Evolutionary conservation across 1,140 invertebrate genomes (phyloP).

Genomic region (Drosophila varians): DNA sequence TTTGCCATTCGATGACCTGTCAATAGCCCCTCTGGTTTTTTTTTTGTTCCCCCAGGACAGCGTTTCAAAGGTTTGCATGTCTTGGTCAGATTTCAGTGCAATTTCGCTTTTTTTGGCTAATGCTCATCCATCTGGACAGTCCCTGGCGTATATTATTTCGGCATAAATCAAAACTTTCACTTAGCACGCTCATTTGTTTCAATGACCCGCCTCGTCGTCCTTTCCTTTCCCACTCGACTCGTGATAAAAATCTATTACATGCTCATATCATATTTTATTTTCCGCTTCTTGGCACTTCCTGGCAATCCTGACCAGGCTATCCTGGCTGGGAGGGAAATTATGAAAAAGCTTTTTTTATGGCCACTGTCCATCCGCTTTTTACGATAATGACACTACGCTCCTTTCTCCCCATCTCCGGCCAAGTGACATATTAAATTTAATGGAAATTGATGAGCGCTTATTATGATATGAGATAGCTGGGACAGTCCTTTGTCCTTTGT

Average conservation of each 20-base stretch:
- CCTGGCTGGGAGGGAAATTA: slow-evolving; percentile 60
- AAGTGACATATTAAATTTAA: slow-evolving; percentile 82
- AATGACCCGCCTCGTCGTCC: slow-evolving; percentile 50
- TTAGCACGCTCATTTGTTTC: slow-evolving; percentile 81
- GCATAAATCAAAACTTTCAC: slow-evolving; percentile 82
- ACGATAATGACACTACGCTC: slow-evolving; percentile 59
- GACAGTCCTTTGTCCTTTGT: slow-evolving; percentile 35
- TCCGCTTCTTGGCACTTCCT: slow-evolving; percentile 49
- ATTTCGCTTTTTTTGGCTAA: slow-evolving; percentile 22
- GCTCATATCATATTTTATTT: slow-evolving; percentile 82
- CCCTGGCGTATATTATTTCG: slow-evolving; percentile 76
- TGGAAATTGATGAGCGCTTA: slow-evolving; percentile 82
- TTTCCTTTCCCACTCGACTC: slow-evolving; percentile 35
- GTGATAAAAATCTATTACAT: slow-evolving; percentile 82
- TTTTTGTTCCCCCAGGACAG: slow-evolving; percentile 2
- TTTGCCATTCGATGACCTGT: slow-evolving; percentile 44
- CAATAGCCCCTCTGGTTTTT: slow-evolving; percentile 1
- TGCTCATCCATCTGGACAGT: slow-evolving; percentile 31
- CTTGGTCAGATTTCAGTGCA: slow-evolving; percentile 44
- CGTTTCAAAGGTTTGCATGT: slow-evolving; percentile 45
- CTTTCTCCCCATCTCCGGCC: slow-evolving; percentile 3
- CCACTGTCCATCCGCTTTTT: slow-evolving; percentile 66
- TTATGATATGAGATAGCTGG: slow-evolving; percentile 78
- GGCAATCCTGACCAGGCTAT: too few relatives aligned
- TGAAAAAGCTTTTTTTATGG: slow-evolving; percentile 77